These are phyloP conservation scores for Anodontia alba DNA, from an alignment of 2,888 invertebrate genomes.

Conservation along the genomic window DNA sequence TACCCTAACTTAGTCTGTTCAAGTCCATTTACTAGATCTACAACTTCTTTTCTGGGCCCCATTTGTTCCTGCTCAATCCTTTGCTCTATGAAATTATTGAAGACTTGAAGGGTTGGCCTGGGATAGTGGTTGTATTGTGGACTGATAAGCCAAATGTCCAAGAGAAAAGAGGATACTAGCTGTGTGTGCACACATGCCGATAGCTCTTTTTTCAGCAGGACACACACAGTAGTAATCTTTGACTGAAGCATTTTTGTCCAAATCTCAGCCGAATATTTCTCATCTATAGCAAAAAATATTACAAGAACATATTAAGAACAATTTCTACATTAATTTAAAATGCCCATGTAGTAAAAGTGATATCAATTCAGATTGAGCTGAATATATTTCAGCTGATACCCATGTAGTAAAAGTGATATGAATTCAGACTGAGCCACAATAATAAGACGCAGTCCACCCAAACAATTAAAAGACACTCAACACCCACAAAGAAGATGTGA, in stretches of 20 bases:
- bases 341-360: too few relatives aligned
- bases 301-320: too few relatives aligned
- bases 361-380: too few relatives aligned
- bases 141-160: neutral
- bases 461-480: too few relatives aligned
- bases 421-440: too few relatives aligned
- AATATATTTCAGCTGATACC: too few relatives aligned
- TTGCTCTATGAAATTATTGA: neutral
- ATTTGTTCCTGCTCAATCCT: neutral
- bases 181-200: constrained; percentile 13
- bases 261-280: too few relatives aligned
- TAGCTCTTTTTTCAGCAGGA: constrained; percentile 4
- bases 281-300: too few relatives aligned
- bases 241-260: constrained; percentile 1
- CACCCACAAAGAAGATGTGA: too few relatives aligned
- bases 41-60: neutral
- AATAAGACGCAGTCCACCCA: too few relatives aligned
- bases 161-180: neutral
- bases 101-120: neutral
- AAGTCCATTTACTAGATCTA: neutral
- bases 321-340: too few relatives aligned
- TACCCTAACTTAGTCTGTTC: neutral
- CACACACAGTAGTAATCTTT: constrained; percentile 19
- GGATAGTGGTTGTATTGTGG: neutral
- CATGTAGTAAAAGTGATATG: too few relatives aligned